Conservation (phyloP, 2,797 vertebrate genomes). For the Pangasius larnaudii region DNA sequence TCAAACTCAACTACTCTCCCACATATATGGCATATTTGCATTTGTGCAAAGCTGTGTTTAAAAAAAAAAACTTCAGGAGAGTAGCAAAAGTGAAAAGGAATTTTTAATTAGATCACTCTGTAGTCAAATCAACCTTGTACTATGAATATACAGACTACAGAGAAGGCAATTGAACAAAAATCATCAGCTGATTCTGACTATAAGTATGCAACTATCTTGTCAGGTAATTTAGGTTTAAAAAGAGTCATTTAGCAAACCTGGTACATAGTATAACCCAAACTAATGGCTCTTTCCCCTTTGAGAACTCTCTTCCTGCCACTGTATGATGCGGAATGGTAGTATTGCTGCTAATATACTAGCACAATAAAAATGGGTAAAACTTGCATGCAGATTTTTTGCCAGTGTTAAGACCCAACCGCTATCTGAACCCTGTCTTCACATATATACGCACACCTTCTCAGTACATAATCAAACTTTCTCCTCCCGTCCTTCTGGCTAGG, state of each 20-base stretch:
- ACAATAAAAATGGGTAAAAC: not conserved
- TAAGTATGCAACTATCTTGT: not conserved
- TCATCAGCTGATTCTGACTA: not conserved
- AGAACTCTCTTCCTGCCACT: not conserved
- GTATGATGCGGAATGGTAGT: not conserved
- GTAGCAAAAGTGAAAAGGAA: conserved; percentile 2
- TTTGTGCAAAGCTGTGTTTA: conserved; percentile 25
- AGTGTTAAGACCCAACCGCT: conserved; percentile 19
- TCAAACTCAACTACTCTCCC: conserved; percentile 22
- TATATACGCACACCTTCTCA: not conserved
- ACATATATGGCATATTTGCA: conserved; percentile 32
- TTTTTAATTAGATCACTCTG: not conserved
- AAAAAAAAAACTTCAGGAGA: not conserved
- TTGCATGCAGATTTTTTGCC: not conserved
- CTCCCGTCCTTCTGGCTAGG: conserved; percentile 27
- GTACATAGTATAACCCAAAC: no score
- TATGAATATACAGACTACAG: not conserved
- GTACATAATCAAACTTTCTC: conserved; percentile 7
- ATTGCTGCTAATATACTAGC: not conserved
- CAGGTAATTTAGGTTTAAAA: not conserved
- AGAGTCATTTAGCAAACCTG: not conserved
- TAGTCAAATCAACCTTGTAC: not conserved
- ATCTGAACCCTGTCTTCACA: conserved; percentile 28
- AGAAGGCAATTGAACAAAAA: not conserved
- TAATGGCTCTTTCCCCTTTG: not conserved